Evolutionary conservation across 2,888 invertebrate genomes (phyloP), one percentile per base, ranked within the genome.

Genomic region (Agrotis segetum): DNA sequence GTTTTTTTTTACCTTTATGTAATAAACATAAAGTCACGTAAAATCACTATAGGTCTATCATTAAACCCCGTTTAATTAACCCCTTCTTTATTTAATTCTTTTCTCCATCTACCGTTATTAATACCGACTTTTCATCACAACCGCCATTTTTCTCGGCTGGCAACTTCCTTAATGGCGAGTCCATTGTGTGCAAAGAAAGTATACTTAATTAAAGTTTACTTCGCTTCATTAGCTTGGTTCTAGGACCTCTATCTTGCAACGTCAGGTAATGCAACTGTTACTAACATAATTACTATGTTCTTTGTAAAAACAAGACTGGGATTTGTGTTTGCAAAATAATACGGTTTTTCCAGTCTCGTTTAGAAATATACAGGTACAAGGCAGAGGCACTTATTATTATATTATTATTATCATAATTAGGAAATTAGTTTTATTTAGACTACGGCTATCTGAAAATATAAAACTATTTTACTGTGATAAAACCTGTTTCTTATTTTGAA

Each of bases 171-270:
- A 67, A 67, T 70, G 60, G 24, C 46, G 53, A 74, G 53, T 50
- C 50, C 65, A 71, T 68, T 81, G 58, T 66, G 60, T 47, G 53
- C 55, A 24, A 77, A 68, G 71, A 68, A 68, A 77, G 49, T 78
- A 71, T 60, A 75, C 50, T 68, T 74, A 68, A 71, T 82, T 77
- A 71, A 79, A 84, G 62, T 74, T 82, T 52, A 52, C 67, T 56
- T 47, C 49, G 55, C 61, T 79, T 82, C 79, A 77, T 76, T 84
- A 84, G 62, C 60, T 64, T 62, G 24, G 29, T 49, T 55, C 53
- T 70, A 61, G 67, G 24, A 64, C 66, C 67, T 71, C 69, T 74
- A 69, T 56, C 13, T 66, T 71, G n/a, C 14, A 21, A 47, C 29
- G 44, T 58, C 52, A 74, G 75, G 71, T 67, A 79, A 74, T 69